Base-by-base conservation (phyloP, 2,113 vertebrate genomes). In the Phoenicopterus ruber region DNA sequence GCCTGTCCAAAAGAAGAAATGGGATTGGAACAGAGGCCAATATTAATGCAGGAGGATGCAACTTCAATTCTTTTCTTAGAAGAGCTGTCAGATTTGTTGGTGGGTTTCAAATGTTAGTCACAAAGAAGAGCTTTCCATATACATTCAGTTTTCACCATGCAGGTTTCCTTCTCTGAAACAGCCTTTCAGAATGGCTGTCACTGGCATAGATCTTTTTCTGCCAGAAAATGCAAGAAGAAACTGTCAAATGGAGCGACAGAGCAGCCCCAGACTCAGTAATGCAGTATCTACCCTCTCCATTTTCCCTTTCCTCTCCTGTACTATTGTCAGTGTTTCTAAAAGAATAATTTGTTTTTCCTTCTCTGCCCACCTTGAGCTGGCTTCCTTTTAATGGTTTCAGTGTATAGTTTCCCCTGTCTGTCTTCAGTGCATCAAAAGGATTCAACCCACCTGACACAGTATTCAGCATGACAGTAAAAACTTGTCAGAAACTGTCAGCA, bases 21-120 rank as follows among this genome's bases (percentile, higher is more conserved):
- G 98, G 99, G 16, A 94, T 97, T 40, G 98, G 98, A 62, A 94
- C 98, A 2, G 99, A 99, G 96, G 99, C 99, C 71, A 99, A 99
- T 97, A 99, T 99, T 97, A 99, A 99, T 14, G 99, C 99, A 1
- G 99, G 99, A 21, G 99, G 99, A 92, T 99, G 99, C 97, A 99
- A 99, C 98, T 99, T 99, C 98, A 99, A 99, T 97, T 99, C 99
- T 67, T 99, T 99, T 93, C 99, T 99, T 63, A 98, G 99, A 94
- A 98, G 99, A 98, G 99, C 99, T 3, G 98, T 99, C 93, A 98
- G 99, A 97, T 99, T 99, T 78, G 98, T 99, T 95, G 99, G 99
- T 99, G 98, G 70, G 98, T 98, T 96, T 94, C 62, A 72, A 36
- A 13, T 86, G 25, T 58, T 92, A 83, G 31, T 91, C 77, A 73